These are phyloP conservation scores for Drosophila lowei DNA, from an alignment of 1,140 invertebrate species.

Conservation along the genomic window DNA sequence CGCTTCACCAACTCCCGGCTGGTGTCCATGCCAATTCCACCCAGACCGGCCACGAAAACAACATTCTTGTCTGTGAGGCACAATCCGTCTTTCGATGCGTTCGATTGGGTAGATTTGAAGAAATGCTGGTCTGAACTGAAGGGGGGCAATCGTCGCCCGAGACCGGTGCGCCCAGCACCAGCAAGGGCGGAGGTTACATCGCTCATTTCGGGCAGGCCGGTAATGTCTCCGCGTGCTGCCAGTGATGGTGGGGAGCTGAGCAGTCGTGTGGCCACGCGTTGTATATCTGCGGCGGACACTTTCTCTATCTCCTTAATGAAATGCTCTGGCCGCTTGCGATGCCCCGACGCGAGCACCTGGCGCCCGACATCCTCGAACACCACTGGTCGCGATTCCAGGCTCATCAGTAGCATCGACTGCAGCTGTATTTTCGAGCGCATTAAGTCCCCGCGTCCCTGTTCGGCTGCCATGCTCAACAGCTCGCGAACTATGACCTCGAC, in stretches of 20 bases:
- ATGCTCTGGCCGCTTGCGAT: constrained; percentile 93
- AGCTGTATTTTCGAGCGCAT: constrained; percentile 97
- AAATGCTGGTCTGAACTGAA: constrained; percentile 54
- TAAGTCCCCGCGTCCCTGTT: constrained; percentile 89
- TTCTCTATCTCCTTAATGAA: constrained; percentile 97
- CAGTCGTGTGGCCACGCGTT: constrained; percentile 91
- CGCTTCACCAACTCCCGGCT: constrained; percentile 62
- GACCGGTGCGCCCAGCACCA: constrained; percentile 49
- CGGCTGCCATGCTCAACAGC: constrained; percentile 91
- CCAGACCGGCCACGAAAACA: constrained; percentile 74
- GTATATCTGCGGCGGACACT: constrained; percentile 92
- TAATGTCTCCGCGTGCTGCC: constrained; percentile 94
- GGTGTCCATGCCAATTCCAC: constrained; percentile 74
- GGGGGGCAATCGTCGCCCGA: constrained; percentile 65
- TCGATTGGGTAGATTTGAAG: constrained; percentile 21
- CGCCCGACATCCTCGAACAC: constrained; percentile 99
- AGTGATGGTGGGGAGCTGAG: constrained; percentile 91
- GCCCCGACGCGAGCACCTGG: constrained; percentile 96
- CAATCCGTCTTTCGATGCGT: constrained; percentile 44
- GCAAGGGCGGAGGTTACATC: constrained; percentile 86
- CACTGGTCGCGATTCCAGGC: constrained; percentile 98
- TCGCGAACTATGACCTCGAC: constrained; percentile 94
- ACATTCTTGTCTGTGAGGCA: constrained; percentile 71
- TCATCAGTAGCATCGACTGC: constrained; percentile 99
- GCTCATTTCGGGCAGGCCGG: constrained; percentile 88